Evolutionary conservation across 2,113 vertebrate genomes (phyloP), one percentile per base, ranked within the genome.

Genomic region (Salvator merianae): DNA sequence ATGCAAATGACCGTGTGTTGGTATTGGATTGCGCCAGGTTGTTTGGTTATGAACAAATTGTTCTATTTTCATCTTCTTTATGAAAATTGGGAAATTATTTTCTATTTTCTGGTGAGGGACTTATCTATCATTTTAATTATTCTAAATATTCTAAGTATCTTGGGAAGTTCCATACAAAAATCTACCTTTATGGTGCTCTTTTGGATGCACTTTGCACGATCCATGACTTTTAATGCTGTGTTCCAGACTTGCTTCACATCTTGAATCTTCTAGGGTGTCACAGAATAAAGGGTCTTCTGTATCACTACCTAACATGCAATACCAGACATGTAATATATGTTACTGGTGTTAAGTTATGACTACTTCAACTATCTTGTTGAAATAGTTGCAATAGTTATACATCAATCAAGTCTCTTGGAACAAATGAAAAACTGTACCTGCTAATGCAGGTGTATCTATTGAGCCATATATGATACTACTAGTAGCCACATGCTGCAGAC

Each of bases 171-270:
- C 18, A 18, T 79, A 80, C 47, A 82, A 5, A 1, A 74, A 24
- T 84, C 53, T 90, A 95, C 94, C 93, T 94, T 71, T 88, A 68
- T 1, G 84, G 1, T 87, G 65, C 38, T 84, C 77, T 69, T 50
- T 4, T 22, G 22, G 50, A 53, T n/a, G 82, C 0, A 0, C 16
- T 53, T 34, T 74, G 66, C 10, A 7, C 40, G 79, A 82, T 68
- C 28, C 68, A 50, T 5, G 76, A 55, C 3, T 70, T 59, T 84
- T 47, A 32, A 32, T 69, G 22, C 71, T 24, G 0, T 24, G 66
- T 20, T 4, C 81, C 30, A n/a, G 6, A n/a, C 75, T 36, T 79
- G 70, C 20, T 2, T 78, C 36, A 0, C 47, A 87, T 82, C 74
- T 82, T 69, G 80, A 78, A n/a, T 77, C 55, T 1, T 7, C 5